A percentile compares a stretch with the other conserved stretches of the same genome.
phyloP scores from a whole-genome alignment of 2,113 vertebrate species.

The Crotophaga sulcirostris region DNA sequence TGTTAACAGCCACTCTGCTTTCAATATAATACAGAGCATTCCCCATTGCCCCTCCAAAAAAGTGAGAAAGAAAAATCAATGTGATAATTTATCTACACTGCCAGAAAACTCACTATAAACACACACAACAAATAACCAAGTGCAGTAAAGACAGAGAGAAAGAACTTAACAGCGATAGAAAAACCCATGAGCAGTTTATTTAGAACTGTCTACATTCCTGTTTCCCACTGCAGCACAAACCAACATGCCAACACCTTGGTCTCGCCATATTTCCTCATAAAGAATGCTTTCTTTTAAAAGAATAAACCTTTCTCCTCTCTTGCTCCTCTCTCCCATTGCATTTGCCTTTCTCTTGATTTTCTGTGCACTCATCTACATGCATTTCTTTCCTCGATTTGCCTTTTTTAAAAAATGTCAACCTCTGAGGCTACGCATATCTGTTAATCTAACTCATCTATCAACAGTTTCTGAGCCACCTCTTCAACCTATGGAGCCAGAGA shows the following conservation, averaged over 20 bases:
- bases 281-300: neutral
- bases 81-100: neutral
- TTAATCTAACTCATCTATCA: conserved; percentile 56
- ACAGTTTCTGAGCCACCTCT: conserved; percentile 21
- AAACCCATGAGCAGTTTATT: conserved; percentile 10
- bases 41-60: neutral
- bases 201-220: neutral
- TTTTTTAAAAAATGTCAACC: neutral
- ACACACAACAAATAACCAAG: neutral
- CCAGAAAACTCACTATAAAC: conserved; percentile 19
- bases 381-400: neutral
- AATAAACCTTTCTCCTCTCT: neutral
- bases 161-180: neutral
- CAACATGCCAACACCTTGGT: neutral
- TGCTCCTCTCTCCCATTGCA: neutral
- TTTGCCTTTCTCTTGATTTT: neutral
- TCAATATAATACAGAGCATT: neutral
- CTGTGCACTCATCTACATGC: neutral
- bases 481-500: neutral
- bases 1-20: neutral
- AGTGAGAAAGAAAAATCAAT: conserved; percentile 51
- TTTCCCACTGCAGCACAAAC: neutral
- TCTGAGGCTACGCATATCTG: neutral
- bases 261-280: neutral
- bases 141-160: neutral